These are phyloP conservation scores for Scopus umbretta DNA, from an alignment of 2,113 vertebrate species.

Conservation along the genomic window DNA sequence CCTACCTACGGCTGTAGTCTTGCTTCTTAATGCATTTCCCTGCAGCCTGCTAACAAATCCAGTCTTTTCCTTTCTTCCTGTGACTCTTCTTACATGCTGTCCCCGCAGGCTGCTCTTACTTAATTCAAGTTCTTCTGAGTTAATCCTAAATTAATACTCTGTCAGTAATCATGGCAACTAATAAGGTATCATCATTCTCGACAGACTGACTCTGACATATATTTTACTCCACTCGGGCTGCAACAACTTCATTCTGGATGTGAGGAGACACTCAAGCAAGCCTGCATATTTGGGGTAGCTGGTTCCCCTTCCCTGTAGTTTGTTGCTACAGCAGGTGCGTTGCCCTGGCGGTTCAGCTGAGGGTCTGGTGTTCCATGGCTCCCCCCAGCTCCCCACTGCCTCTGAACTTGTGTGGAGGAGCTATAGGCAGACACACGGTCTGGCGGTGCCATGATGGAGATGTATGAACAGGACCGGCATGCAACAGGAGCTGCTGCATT, in stretches of 20 bases:
- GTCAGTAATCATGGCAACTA: neutral
- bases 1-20: neutral
- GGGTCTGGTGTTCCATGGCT: fast-evolving
- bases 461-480: too few species aligned
- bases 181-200: neutral
- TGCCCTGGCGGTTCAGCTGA: neutral
- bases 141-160: neutral
- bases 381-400: too few species aligned
- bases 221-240: neutral
- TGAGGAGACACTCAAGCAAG: neutral
- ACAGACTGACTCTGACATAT: neutral
- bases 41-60: neutral
- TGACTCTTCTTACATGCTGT: neutral
- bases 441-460: fast-evolving
- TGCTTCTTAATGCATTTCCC: neutral
- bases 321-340: neutral
- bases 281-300: fast-evolving
- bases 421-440: fast-evolving
- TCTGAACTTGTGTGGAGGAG: too few species aligned
- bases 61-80: neutral
- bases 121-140: neutral
- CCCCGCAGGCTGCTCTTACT: neutral
- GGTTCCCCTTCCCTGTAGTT: neutral
- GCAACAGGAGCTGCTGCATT: neutral
- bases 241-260: neutral